Base-by-base conservation (phyloP, 2,888 invertebrate genomes). In the Synanthedon formicaeformis region DNA sequence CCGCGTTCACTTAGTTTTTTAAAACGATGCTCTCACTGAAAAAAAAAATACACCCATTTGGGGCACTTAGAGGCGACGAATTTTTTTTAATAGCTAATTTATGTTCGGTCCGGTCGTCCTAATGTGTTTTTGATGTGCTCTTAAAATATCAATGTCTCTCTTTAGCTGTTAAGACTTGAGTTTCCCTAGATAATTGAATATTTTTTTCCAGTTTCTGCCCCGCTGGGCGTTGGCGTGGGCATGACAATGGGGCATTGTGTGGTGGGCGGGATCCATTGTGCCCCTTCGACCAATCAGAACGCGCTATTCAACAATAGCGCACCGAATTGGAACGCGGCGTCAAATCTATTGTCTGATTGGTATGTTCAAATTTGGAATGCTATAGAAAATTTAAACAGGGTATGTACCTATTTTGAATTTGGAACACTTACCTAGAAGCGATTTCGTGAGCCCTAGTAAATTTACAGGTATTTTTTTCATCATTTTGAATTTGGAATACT, bases 231-330 rank as follows among this genome's bases (percentile, higher is more conserved):
- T 60, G 2, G 56, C 60, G 67, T 67, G 61, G 59, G 59, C 58
- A 73, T 77, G 71, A 87, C 86, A 86, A 87, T 87, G 78, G 85
- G 81, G 78, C 64, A 85, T 85, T 86, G 86, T 84, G 77, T 68
- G 61, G 79, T 73, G 71, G 86, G 86, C 86, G 86, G 80, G 77
- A 72, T 73, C 82, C 83, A 86, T 87, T 87, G 86, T 85, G 66
- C 69, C 71, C 65, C 34, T 64, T 64, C 76, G 62, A 62, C 86
- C 86, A 87, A 87, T 85, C 73, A 69, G 67, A 62, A 65, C 65
- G 66, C 66, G 48, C 65, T 62, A 62, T 72, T 75, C 76, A 83
- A 87, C 86, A 87, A 87, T 87, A 86, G 83, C 82, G 71, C 77
- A 75, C 81, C 83, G 83, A 83, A 84, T 82, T 81, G 84, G 78